Evolutionary conservation across 2,888 invertebrate species (phyloP), one percentile per base, ranked within the genome.

Genomic region (Harpalus rufipes): DNA sequence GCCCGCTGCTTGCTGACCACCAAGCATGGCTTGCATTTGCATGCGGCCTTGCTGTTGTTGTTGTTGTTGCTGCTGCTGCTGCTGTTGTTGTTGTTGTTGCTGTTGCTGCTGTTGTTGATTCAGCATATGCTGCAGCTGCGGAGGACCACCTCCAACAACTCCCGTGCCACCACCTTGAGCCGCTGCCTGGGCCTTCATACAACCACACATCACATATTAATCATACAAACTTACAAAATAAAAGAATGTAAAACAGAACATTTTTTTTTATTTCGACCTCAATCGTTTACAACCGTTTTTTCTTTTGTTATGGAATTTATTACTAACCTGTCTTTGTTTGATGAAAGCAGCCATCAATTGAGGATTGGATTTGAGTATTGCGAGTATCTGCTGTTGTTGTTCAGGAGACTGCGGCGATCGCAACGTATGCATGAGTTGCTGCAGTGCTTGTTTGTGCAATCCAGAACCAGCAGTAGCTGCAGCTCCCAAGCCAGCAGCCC

Each of bases 271-370:
- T 63, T 63, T 63, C 18, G n/a, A 63, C 10, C 1, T 12, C 21
- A 21, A 25, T 63, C 32, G 32, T 51, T 21, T 21, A 21, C 21
- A 21, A 21, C 1, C 3, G 21, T 21, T 1, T 21, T 21, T 21
- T 3, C 21, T 21, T 51, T 51, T 25, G 7, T 16, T 41, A 39
- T 81, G 51, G n/a, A 68, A 65, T 16, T 14, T 18, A n/a, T 56
- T 12, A 87, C 90, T 87, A 87, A 93, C 94, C 92, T 96, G 95
- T 90, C 96, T 93, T 91, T 97, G 97, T 89, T 97, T 97, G 87
- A 98, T 96, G 90, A 97, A 97, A 82, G 98, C 97, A 84, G 98
- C 97, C 97, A 98, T 98, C 72, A 99, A 93, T 88, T 97, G 97
- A 59, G 98, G 98, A 92, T 98, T 97, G 87, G 96, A 96, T 91